Evolutionary conservation across 2,888 invertebrate genomes (phyloP), one percentile per base, ranked within the genome.

Genomic region (Muscina levida): DNA sequence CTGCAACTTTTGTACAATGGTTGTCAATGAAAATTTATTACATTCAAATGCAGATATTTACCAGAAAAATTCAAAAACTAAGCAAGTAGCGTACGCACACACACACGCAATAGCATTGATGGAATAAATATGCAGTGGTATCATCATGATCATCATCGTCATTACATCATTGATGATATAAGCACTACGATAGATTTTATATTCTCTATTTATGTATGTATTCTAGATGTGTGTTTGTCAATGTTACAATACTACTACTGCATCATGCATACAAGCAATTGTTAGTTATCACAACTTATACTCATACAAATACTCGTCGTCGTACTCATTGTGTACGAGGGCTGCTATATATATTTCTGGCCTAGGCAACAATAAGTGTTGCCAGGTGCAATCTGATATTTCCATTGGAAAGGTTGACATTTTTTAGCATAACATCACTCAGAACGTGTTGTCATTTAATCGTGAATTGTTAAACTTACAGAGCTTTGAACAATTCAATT

Each of bases 21-120:
- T 53, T 82, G 82, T 80, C 85, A 86, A 86, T 86, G 82, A 80
- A 79, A 85, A 85, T 85, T 85, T 84, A 85, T 83, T 80, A 78
- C 84, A 56, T 82, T 84, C 76, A 76, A 75, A 80, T 83, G 80
- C 84, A 85, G 84, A 84, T 84, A 85, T 84, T 85, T 83, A 82
- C 81, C 83, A 65, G 77, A 74, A 74, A 68, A 80, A 80, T 66
- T 22, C 66, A 31, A 72, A 65, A 72, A 19, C 65, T 26, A 42
- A 37, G 48, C 39, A 39, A 62, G 62, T 37, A 65, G 56, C 26
- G 11, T n/a, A 44, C 44, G 11, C 56, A 56, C 11, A n/a, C 26
- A 26, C 2, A 56, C 26, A 26, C 19, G 4, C 13, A 76, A 65
- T 42, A 57, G 31, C 51, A 67, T 11, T 10, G 10, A 22, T 22